Evolutionary conservation across 1,140 invertebrate species (phyloP).

Genomic region (Drosophila littoralis): DNA sequence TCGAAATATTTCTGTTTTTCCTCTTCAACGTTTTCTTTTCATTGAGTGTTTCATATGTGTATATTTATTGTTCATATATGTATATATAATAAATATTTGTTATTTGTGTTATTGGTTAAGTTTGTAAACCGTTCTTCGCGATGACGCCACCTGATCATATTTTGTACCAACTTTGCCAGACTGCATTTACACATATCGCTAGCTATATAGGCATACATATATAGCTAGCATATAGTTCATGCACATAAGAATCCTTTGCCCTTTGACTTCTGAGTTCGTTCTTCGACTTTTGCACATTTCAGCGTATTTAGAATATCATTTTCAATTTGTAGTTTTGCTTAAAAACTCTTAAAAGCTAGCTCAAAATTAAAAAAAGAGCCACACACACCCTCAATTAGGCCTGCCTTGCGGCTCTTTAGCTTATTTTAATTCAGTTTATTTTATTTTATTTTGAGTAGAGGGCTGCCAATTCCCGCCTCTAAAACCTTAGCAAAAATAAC

Average conservation of each 20-base stretch:
- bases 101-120: constrained; percentile 10
- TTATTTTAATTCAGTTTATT: not conserved
- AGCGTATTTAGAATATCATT: constrained; percentile 52
- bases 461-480: not conserved
- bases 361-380: constrained; percentile 12
- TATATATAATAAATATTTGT: no score
- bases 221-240: constrained; percentile 14
- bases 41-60: constrained; percentile 4
- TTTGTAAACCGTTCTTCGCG: constrained; percentile 54
- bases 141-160: constrained; percentile 73
- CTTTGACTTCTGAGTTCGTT: constrained; percentile 19
- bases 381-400: constrained; percentile 23
- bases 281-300: constrained; percentile 42
- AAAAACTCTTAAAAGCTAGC: constrained; percentile 27
- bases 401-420: constrained; percentile 13
- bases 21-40: not conserved
- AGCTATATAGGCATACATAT: constrained; percentile 35
- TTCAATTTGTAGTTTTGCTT: constrained; percentile 12
- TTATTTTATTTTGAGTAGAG: not conserved
- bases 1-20: constrained; percentile 57
- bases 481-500: constrained; percentile 17
- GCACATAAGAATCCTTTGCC: constrained; percentile 14
- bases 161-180: constrained; percentile 76
- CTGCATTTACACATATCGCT: constrained; percentile 35
- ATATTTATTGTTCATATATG: constrained; percentile 18